A percentile compares a stretch with the other conserved stretches of the same genome.
Evolutionary conservation across 37 sponge, comb jelly and placozoan species (phyloP).

Genomic region (Haliclona indistincta): DNA sequence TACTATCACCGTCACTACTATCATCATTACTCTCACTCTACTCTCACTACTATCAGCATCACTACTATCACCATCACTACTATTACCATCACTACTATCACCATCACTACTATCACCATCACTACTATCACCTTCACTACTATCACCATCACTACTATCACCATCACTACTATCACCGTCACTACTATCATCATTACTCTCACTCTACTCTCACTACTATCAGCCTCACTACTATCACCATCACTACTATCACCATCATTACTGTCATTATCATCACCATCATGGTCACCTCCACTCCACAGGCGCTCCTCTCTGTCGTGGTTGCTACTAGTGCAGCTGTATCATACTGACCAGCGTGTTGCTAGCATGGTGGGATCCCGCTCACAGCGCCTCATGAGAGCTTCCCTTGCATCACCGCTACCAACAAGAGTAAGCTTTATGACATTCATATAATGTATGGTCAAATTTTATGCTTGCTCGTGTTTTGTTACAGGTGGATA

Average conservation of each 20-base stretch:
- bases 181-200: background rate
- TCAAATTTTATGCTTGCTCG: background rate
- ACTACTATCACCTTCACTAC: background rate
- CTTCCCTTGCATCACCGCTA: background rate
- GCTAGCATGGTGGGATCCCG: conserved; percentile 14
- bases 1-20: conserved; percentile 5
- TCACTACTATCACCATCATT: background rate
- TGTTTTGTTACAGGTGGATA: conserved; percentile 53
- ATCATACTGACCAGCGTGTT: conserved; percentile 1
- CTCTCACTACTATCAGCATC: conserved; percentile 4
- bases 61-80: conserved; percentile 1
- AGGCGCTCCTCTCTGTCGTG: conserved; percentile 50
- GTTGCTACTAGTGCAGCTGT: conserved; percentile 48
- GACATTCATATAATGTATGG: background rate
- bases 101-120: conserved; percentile 4
- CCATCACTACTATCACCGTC: background rate
- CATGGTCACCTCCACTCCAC: too few relatives aligned
- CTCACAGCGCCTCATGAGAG: too few relatives aligned
- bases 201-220: background rate
- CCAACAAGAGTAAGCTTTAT: background rate
- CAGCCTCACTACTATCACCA: too few relatives aligned
- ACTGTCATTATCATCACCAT: too few relatives aligned
- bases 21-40: background rate
- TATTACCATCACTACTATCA: background rate
- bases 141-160: background rate